phyloP scores from a whole-genome alignment of 2,888 invertebrate genomes.

The Melangyna quadrimaculata region DNA sequence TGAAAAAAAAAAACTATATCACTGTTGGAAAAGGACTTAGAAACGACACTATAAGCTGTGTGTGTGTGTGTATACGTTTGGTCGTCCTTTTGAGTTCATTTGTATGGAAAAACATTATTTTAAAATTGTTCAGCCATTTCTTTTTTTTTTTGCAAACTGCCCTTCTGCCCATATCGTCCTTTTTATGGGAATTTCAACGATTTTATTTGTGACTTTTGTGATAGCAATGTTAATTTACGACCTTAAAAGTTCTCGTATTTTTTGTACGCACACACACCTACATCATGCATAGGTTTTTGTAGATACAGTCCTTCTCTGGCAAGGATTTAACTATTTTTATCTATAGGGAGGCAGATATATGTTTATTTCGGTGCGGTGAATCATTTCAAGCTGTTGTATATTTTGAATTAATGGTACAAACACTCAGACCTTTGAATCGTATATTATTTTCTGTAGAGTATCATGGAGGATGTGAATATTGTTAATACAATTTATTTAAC shows the following conservation, averaged over 20 bases:
- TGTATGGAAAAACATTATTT: conserved; percentile 47
- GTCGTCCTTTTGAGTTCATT: conserved; percentile 10
- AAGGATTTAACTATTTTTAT: conserved; percentile 36
- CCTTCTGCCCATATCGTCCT: not conserved
- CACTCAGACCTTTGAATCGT: not conserved
- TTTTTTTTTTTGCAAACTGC: not conserved
- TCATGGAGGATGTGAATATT: not conserved
- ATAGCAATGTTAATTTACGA: conserved; percentile 58
- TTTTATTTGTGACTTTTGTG: conserved; percentile 59
- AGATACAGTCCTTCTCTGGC: not conserved
- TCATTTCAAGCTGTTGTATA: conserved; percentile 40
- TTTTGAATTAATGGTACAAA: conserved; percentile 52
- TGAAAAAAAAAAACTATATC: not conserved
- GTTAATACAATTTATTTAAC: conserved; percentile 39
- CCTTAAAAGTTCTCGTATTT: conserved; percentile 16
- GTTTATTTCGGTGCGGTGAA: conserved; percentile 24
- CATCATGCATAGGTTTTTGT: not conserved
- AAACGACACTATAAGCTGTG: not conserved
- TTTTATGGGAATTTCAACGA: conserved; percentile 37
- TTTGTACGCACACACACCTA: not conserved
- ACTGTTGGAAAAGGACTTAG: conserved; percentile 9
- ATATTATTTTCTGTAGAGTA: not conserved
- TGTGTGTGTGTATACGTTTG: not conserved
- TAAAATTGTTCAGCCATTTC: not conserved
- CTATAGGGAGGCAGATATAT: conserved; percentile 7